These are phyloP conservation scores for Nymphicus hollandicus DNA, from an alignment of 2,113 vertebrate species.

Conservation along the genomic window DNA sequence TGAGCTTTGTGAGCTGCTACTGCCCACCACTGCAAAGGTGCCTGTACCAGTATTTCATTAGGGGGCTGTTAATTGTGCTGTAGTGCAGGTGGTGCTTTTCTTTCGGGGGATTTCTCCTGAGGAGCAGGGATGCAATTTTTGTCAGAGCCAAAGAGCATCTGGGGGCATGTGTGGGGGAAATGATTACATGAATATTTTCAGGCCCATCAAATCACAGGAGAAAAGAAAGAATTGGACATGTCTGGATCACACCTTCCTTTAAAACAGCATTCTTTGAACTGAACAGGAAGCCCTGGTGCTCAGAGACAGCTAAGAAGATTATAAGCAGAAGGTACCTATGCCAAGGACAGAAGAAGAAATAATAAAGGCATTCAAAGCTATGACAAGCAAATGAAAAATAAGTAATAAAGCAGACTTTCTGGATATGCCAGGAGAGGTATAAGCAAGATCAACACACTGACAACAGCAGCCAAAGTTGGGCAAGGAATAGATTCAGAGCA, in stretches of 20 bases:
- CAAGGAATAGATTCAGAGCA: not conserved
- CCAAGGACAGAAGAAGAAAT: slow-evolving; percentile 9
- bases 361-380: not conserved
- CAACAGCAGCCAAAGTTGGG: not conserved
- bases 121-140: not conserved
- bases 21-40: not conserved
- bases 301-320: not conserved
- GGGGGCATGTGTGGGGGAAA: not conserved
- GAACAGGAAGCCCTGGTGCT: not conserved
- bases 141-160: not conserved
- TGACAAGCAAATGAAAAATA: not conserved
- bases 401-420: not conserved
- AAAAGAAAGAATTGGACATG: not conserved
- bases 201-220: not conserved
- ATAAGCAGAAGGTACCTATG: not conserved
- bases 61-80: not conserved
- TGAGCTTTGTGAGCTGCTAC: not conserved
- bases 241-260: slow-evolving; percentile 1
- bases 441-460: not conserved
- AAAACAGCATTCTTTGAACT: slow-evolving; percentile 14
- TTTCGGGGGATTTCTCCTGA: not conserved
- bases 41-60: not conserved
- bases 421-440: not conserved
- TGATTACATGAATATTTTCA: not conserved
- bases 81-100: not conserved